phyloP scores from a whole-genome alignment of 2,797 vertebrate genomes.

The Schizopygopsis pylzovi region DNA sequence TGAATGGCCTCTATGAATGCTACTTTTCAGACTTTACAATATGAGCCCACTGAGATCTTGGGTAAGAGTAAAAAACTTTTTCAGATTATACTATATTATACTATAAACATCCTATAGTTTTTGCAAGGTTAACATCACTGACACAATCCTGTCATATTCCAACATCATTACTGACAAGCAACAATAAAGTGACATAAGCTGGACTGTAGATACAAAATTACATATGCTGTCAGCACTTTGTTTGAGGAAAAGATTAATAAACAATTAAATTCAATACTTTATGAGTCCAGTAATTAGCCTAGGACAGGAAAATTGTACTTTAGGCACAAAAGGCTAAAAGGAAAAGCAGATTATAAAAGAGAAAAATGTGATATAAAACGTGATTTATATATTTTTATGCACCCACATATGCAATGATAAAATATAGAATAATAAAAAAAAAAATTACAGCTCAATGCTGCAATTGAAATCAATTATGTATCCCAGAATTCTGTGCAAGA shows the following conservation, averaged over 20 bases:
- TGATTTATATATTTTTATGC: background rate
- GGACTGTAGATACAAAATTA: no score
- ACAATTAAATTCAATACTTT: background rate
- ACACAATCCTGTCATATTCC: no score
- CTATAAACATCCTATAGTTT: no score
- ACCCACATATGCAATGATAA: background rate
- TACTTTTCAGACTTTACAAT: background rate
- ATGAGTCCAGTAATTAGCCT: background rate
- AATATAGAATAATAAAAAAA: no score
- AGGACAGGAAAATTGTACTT: background rate
- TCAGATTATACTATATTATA: no score
- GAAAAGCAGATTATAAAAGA: background rate
- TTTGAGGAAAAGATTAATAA: background rate
- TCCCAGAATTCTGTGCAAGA: no score
- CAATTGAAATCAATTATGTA: no score
- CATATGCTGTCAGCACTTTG: background rate
- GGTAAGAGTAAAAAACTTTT: background rate
- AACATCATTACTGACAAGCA: no score
- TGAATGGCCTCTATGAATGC: background rate
- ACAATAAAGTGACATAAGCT: no score
- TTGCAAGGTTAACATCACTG: no score
- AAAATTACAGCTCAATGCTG: no score
- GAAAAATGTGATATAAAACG: background rate
- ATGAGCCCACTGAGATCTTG: background rate
- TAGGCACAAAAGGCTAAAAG: background rate